Evolutionary conservation across 2,888 invertebrate genomes (phyloP).

Genomic region (Patella caerulea): DNA sequence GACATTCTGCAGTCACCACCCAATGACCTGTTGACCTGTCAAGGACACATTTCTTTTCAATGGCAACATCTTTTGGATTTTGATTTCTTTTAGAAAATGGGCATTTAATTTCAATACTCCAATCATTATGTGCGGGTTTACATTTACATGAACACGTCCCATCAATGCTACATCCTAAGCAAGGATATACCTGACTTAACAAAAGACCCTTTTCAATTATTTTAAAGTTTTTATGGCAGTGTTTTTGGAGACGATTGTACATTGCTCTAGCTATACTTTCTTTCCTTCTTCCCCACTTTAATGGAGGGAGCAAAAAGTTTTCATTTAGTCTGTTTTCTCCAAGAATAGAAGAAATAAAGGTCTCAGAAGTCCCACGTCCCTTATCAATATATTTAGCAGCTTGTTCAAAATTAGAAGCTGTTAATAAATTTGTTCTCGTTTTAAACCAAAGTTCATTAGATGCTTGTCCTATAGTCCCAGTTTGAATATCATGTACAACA

Average conservation of each 20-base stretch:
- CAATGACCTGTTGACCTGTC: background rate
- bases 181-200: conserved; percentile 8
- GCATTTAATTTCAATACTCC: conserved; percentile 24
- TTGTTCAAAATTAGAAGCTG: background rate
- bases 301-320: background rate
- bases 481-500: background rate
- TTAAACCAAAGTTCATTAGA: background rate
- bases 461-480: background rate
- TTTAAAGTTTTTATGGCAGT: background rate
- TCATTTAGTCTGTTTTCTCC: background rate
- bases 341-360: background rate
- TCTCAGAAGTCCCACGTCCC: background rate
- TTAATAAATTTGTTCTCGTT: background rate
- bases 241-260: background rate
- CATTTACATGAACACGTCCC: conserved; percentile 8
- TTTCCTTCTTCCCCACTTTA: background rate
- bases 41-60: background rate
- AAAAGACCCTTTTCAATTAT: conserved; percentile 15
- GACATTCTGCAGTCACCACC: conserved; percentile 1
- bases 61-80: conserved; percentile 17
- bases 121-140: conserved; percentile 11
- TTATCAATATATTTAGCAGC: too few relatives aligned
- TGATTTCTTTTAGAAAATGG: background rate
- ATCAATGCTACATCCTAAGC: conserved; percentile 18
- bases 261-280: background rate